Percentiles rank a stretch among this genome's conserved stretches.
Evolutionary conservation across 2,797 vertebrate genomes (phyloP).

Genomic region (Netta rufina): DNA sequence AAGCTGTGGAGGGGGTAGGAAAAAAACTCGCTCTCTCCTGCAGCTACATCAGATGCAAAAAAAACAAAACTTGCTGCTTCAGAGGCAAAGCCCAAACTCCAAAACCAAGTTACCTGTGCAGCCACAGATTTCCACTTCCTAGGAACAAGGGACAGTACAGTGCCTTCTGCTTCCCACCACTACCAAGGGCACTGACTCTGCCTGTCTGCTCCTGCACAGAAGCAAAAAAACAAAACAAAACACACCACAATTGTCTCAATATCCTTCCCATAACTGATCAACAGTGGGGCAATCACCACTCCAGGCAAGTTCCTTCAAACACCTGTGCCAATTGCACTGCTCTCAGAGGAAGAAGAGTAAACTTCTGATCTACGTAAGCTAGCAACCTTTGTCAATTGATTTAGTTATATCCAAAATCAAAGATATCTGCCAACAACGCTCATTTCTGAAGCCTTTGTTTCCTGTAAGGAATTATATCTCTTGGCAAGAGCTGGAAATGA

Average conservation of each 20-base stretch:
- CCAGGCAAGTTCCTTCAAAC: slow-evolving; percentile 56
- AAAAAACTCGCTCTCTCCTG: background rate
- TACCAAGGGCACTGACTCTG: background rate
- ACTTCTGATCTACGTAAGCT: slow-evolving; percentile 51
- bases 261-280: slow-evolving; percentile 55
- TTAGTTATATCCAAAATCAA: slow-evolving; percentile 58
- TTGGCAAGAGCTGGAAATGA: slow-evolving; percentile 36
- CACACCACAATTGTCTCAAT: background rate
- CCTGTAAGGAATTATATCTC: slow-evolving; percentile 6
- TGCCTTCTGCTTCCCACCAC: background rate
- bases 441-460: slow-evolving; percentile 42
- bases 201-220: background rate
- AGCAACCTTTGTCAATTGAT: slow-evolving; percentile 60
- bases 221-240: background rate
- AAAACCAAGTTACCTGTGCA: background rate
- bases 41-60: background rate
- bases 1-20: background rate
- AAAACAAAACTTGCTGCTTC: background rate
- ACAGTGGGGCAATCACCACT: slow-evolving; percentile 44
- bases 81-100: background rate
- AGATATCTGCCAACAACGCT: slow-evolving; percentile 1
- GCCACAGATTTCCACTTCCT: background rate
- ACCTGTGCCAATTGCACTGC: slow-evolving; percentile 36
- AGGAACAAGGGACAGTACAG: background rate
- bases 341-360: slow-evolving; percentile 58